Evolutionary conservation across 2,888 invertebrate genomes (phyloP), one percentile per base, ranked within the genome.

Genomic region (Therioaphis trifolii): DNA sequence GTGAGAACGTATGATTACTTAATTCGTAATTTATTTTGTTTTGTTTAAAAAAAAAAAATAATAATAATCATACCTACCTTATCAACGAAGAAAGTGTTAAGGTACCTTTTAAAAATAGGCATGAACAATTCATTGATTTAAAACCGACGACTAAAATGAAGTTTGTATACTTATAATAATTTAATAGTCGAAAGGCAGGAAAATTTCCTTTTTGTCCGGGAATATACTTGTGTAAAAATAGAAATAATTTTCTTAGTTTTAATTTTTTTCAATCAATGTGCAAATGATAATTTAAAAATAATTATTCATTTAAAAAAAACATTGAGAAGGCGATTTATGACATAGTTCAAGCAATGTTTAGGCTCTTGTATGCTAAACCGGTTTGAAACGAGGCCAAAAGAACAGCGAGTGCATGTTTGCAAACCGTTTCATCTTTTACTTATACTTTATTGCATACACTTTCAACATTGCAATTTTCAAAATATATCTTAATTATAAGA

Each of bases 361-460:
- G 63, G 63, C 27, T 66, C 21, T 0, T 52, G 52, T 52, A 27
- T 7, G 14, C n/a, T 0, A 21, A 79, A 79, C 78, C 78, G 68
- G 78, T 79, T 79, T 66, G 14, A 55, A 79, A 55, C 78, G 78
- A 69, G 78, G 78, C 55, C 78, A 79, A 68, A 69, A 78, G 24
- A 68, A 78, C 78, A 24, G 78, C 18, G 35, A 21, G 40, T 4
- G 2, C 49, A 27, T 69, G 21, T 43, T 77, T 18, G 63, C 21
- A 40, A 18, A 40, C 52, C 24, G 55, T 79, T 79, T 43, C 68
- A 27, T 79, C 3, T 68, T 69, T 52, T 79, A 55, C 29, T 49
- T 2, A 0, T 52, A 7, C 35, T 5, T 35, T 35, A 7, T 3
- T 35, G 3, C 7, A 5, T 35, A 5, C 7, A 5, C 7, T 35